A percentile compares a stretch with the other conserved stretches of the same genome.
Evolutionary conservation across 2,797 vertebrate genomes (phyloP).

Genomic region (Lutjanus argentimaculatus): DNA sequence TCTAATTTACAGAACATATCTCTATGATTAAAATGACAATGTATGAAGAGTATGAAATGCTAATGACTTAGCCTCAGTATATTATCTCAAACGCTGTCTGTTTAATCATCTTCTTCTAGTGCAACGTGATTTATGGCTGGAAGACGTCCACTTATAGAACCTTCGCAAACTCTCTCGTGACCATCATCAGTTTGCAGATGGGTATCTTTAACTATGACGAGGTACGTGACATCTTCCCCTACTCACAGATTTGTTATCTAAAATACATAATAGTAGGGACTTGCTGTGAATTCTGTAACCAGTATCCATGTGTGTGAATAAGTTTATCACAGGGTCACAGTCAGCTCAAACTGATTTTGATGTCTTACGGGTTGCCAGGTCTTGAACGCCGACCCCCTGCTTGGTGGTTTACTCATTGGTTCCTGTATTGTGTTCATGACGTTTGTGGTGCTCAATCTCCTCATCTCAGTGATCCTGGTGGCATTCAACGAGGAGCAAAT

Average conservation of each 20-base stretch:
- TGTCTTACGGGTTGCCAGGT: constrained; percentile 82
- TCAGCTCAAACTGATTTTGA: neutral
- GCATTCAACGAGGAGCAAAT: constrained; percentile 92
- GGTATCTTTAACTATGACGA: constrained; percentile 96
- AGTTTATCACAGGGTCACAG: too few relatives aligned
- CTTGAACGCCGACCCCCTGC: constrained; percentile 87
- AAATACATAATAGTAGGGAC: neutral
- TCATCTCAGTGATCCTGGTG: constrained; percentile 92
- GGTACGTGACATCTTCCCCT: constrained; percentile 77
- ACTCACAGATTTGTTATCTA: neutral
- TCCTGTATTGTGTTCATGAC: constrained; percentile 94
- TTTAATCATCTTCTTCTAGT: constrained; percentile 76
- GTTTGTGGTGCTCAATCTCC: constrained; percentile 93
- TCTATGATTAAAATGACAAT: neutral
- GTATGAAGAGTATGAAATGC: neutral
- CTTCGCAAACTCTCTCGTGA: constrained; percentile 86
- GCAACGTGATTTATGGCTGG: constrained; percentile 93
- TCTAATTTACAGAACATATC: neutral
- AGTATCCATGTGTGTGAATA: too few relatives aligned
- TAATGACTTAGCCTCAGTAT: neutral
- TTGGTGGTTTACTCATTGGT: constrained; percentile 91
- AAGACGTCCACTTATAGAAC: constrained; percentile 91
- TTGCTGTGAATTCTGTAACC: neutral
- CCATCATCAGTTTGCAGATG: constrained; percentile 91
- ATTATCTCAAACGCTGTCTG: neutral